A percentile compares a stretch with the other conserved stretches of the same genome.
phyloP scores from a whole-genome alignment of 2,113 vertebrate species.

The Laterallus jamaicensis region DNA sequence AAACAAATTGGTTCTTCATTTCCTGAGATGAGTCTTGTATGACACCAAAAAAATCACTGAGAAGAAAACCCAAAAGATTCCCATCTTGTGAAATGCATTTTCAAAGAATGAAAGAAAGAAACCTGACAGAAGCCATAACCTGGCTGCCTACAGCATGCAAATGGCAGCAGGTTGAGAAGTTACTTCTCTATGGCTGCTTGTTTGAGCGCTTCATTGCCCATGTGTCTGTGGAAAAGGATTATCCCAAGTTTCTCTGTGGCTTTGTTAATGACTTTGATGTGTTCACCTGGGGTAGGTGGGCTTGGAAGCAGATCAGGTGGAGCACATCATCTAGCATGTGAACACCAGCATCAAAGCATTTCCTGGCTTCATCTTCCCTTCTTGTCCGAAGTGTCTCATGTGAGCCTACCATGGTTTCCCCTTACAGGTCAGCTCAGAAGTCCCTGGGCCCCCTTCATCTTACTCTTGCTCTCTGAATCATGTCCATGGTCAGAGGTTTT shows the following conservation, averaged over 20 bases:
- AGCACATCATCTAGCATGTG: neutral
- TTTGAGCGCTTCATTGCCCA: neutral
- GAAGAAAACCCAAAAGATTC: neutral
- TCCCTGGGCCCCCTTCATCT: neutral
- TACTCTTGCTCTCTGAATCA: neutral
- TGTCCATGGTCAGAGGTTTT: neutral
- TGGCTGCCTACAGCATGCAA: neutral
- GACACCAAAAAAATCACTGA: neutral
- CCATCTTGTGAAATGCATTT: neutral
- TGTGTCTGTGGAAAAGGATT: neutral
- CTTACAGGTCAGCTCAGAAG: neutral
- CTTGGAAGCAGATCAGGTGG: neutral
- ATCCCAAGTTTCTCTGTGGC: neutral
- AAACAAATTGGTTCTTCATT: neutral
- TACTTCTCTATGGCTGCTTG: rapidly evolving
- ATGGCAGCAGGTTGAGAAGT: neutral
- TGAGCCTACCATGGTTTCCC: neutral
- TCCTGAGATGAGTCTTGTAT: neutral
- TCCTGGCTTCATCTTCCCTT: neutral
- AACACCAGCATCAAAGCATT: neutral
- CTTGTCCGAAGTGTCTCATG: neutral
- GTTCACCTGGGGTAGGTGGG: neutral
- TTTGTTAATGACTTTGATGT: neutral
- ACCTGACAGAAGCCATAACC: neutral
- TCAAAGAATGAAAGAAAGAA: neutral